phyloP scores from a whole-genome alignment of 2,888 invertebrate species.

The Ormyrus pomaceus region DNA sequence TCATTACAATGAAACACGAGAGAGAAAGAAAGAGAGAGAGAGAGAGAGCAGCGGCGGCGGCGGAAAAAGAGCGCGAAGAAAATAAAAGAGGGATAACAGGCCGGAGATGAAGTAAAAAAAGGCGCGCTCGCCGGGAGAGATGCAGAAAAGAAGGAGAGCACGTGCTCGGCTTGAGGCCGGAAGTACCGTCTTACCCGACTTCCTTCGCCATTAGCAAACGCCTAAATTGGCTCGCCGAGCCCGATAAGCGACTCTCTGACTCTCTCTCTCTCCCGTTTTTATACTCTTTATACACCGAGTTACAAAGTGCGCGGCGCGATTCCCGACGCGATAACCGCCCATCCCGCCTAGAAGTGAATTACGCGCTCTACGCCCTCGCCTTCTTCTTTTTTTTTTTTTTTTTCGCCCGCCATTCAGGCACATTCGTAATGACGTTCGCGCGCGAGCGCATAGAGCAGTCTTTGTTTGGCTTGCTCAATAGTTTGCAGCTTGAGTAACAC shows the following conservation, averaged over 20 bases:
- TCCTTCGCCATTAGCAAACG: conserved; percentile 67
- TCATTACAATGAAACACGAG: neutral
- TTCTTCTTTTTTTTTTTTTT: neutral
- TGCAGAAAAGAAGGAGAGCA: conserved; percentile 41
- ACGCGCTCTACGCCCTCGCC: neutral
- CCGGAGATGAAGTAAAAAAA: neutral
- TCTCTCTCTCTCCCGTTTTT: conserved; percentile 41
- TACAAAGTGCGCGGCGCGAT: conserved; percentile 34
- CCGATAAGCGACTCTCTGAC: conserved; percentile 60
- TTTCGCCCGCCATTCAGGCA: no score
- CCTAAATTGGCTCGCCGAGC: conserved; percentile 64
- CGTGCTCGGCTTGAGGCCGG: conserved; percentile 63
- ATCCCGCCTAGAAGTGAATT: conserved; percentile 29
- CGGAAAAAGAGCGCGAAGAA: neutral
- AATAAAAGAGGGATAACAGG: conserved; percentile 27
- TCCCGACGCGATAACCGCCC: conserved; percentile 31
- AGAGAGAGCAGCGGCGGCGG: neutral
- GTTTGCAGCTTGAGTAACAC: no score
- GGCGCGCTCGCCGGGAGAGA: no score
- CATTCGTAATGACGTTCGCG: no score
- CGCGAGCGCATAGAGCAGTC: no score
- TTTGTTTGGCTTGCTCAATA: no score
- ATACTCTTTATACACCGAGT: conserved; percentile 41
- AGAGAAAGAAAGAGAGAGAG: neutral
- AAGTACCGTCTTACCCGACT: conserved; percentile 66